phyloP scores from a whole-genome alignment of 2,797 vertebrate genomes.

The Artibeus lituratus region DNA sequence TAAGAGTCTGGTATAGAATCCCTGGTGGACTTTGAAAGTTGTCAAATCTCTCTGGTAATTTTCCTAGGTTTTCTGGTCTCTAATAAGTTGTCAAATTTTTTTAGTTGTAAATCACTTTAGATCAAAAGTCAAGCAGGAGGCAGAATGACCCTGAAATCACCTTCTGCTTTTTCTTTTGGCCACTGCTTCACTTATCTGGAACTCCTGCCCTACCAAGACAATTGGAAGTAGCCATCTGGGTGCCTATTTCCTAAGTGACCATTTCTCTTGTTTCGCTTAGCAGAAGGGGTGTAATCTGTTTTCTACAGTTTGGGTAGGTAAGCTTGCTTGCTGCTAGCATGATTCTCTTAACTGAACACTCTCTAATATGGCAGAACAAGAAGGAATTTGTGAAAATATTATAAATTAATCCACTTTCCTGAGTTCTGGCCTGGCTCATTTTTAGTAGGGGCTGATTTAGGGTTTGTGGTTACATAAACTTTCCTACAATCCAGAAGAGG shows the following conservation, averaged over 20 bases:
- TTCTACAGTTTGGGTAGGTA: neutral
- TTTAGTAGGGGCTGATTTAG: neutral
- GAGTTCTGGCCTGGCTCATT: neutral
- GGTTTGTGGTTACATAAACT: conserved; percentile 15
- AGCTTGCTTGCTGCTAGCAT: neutral
- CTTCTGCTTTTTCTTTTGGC: neutral
- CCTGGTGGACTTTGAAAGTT: conserved; percentile 40
- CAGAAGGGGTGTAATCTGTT: neutral
- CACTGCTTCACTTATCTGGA: neutral
- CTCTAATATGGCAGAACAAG: neutral
- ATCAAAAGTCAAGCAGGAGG: conserved; percentile 45
- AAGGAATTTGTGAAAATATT: conserved; percentile 8
- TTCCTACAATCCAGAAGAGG: neutral
- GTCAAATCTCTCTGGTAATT: conserved; percentile 65
- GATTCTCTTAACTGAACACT: neutral
- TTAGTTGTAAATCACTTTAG: conserved; percentile 49
- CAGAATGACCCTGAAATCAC: neutral
- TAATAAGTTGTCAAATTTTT: conserved; percentile 35
- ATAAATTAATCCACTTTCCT: conserved; percentile 16
- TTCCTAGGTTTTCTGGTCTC: conserved; percentile 51
- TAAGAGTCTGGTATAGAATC: conserved; percentile 34
- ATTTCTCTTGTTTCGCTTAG: neutral
- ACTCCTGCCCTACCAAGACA: neutral
- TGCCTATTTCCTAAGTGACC: neutral
- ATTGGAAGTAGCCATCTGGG: neutral